Evolutionary conservation across 2,113 vertebrate species (phyloP).

Genomic region (Actenoides hombroni): DNA sequence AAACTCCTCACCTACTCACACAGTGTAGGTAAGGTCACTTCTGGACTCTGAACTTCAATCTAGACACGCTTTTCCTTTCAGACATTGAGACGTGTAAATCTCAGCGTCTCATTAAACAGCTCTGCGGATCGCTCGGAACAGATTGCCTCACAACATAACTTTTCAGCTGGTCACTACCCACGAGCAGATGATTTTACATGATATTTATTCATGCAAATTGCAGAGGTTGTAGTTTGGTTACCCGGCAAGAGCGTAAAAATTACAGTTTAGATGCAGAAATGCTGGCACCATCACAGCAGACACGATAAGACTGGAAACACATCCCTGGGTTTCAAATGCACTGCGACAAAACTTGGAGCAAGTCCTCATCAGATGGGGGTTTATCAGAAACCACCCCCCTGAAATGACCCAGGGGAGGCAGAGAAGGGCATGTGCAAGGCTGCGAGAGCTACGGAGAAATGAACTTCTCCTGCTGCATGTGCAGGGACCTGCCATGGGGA

Average conservation of each 20-base stretch:
- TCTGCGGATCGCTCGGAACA: slow-evolving; percentile 23
- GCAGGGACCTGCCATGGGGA: slow-evolving; percentile 62
- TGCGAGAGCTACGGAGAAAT: slow-evolving; percentile 24
- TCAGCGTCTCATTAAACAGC: slow-evolving; percentile 41
- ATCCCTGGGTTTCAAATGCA: neutral
- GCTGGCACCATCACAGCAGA: slow-evolving; percentile 9
- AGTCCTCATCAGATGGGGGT: neutral
- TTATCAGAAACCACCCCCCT: neutral
- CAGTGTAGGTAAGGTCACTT: neutral
- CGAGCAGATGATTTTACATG: slow-evolving; percentile 45
- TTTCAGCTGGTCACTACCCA: slow-evolving; percentile 40
- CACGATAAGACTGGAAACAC: slow-evolving; percentile 17
- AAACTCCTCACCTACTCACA: neutral
- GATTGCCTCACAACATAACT: slow-evolving; percentile 37
- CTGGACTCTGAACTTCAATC: slow-evolving; percentile 4
- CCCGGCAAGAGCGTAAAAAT: slow-evolving; percentile 37
- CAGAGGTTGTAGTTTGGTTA: slow-evolving; percentile 30
- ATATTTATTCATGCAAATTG: slow-evolving; percentile 70
- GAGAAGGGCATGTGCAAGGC: neutral
- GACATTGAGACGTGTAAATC: neutral
- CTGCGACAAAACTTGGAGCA: neutral
- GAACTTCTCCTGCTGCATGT: slow-evolving; percentile 55
- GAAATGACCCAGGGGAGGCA: neutral
- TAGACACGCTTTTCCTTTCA: neutral
- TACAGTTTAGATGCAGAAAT: slow-evolving; percentile 46